A percentile compares a stretch with the other conserved stretches of the same genome.
phyloP scores from a whole-genome alignment of 2,888 invertebrate genomes.

The Agonopterix arenella region DNA sequence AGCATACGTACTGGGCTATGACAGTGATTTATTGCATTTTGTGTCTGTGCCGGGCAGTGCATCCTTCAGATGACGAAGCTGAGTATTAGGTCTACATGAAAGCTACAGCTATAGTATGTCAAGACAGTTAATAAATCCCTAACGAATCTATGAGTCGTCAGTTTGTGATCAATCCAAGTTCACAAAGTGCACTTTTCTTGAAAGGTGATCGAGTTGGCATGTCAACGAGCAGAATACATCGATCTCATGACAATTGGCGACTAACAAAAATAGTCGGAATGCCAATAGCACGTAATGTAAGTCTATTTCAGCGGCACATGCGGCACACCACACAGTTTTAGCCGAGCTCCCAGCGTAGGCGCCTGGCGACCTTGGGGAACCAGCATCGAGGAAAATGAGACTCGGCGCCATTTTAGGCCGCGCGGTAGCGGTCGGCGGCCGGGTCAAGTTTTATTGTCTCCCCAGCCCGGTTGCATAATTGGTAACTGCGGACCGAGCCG shows the following conservation, averaged over 20 bases:
- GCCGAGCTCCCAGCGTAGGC: slow-evolving; percentile 68
- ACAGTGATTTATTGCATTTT: slow-evolving; percentile 53
- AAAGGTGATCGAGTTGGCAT: slow-evolving; percentile 34
- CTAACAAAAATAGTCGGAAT: slow-evolving; percentile 64
- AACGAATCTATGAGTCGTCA: slow-evolving; percentile 9
- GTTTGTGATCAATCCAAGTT: slow-evolving; percentile 17
- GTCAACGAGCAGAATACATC: slow-evolving; percentile 38
- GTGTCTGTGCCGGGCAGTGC: slow-evolving; percentile 32
- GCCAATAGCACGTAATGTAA: slow-evolving; percentile 58
- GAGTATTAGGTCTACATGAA: slow-evolving; percentile 21
- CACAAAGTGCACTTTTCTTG: slow-evolving; percentile 39
- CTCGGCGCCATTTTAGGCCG: slow-evolving; percentile 72
- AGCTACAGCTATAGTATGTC: slow-evolving; percentile 11
- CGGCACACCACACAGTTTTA: slow-evolving; percentile 57
- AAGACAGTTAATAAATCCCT: slow-evolving; percentile 17
- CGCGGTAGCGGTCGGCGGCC: slow-evolving; percentile 51
- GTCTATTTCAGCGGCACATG: slow-evolving; percentile 64
- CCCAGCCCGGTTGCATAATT: slow-evolving; percentile 65
- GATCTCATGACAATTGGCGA: slow-evolving; percentile 43
- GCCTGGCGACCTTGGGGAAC: slow-evolving; percentile 63
- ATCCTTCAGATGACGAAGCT: slow-evolving; percentile 35
- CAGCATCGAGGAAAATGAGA: slow-evolving; percentile 63
- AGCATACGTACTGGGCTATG: slow-evolving; percentile 29
- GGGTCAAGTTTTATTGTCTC: slow-evolving; percentile 74
- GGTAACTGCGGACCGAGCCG: slow-evolving; percentile 29